Base-by-base conservation (phyloP, 2,888 invertebrate genomes). In the Lacanobia wlatinum region DNA sequence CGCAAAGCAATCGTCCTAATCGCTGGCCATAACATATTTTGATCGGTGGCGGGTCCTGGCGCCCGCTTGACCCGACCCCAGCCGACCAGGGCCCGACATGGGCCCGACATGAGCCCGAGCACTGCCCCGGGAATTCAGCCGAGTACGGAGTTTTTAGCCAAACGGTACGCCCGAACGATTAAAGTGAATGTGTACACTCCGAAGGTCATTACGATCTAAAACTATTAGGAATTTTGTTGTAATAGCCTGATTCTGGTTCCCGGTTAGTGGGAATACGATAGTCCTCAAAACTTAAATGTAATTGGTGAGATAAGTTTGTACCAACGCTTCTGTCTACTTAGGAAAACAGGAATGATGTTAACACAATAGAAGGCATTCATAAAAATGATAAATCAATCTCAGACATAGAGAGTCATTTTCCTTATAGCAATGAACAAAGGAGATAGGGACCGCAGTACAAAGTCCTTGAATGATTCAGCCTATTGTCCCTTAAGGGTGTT, bases 1-100 rank as follows among this genome's bases (percentile, higher is more conserved):
- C 50, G 80, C 65, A 72, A 73, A 72, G 78, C 75, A 72, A 76
- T 84, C 72, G 68, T 70, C 74, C 62, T 83, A 85, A 84, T 79
- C 68, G 71, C 48, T 56, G 63, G 59, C 60, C 53, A 69, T 82
- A 84, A 85, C 78, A 81, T 75, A 73, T 78, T 77, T 84, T 75
- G 71, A 66, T 72, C 67, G 71, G 68, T 55, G 68, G 3, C 73
- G 61, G 74, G 52, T 48, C 50, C 53, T 63, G 21, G 58, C 48
- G 71, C 53, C 70, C 59, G 66, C 50, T 66, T 76, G 83, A 82
- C 78, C 80, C 74, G 71, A 60, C 28, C 75, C 74, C 61, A 55
- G 55, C 67, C 60, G 66, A 60, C 16, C n/a, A 18, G 40, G 48
- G 69, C 23, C 73, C 70, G 73, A 38, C 7, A 28, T 46, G 34